Evolutionary conservation across 2,888 invertebrate genomes (phyloP), one percentile per base, ranked within the genome.

Genomic region (Hoplodrina blanda): DNA sequence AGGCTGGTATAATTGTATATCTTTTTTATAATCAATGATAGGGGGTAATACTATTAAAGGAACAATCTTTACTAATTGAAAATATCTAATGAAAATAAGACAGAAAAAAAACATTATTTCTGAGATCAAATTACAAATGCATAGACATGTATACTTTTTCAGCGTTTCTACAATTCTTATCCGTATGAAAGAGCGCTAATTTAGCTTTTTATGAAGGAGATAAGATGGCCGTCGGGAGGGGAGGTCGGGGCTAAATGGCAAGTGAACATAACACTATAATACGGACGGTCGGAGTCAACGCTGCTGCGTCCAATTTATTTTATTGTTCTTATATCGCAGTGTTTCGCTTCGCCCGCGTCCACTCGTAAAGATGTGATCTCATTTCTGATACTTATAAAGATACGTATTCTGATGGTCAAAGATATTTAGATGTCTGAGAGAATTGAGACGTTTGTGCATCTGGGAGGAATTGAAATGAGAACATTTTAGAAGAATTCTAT

Each of bases 271-370:
- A 87, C 84, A 78, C 76, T 73, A 73, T 63, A 77, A 78, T 75
- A 79, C 80, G 67, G 65, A 66, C 65, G 73, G 50, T 56, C 62
- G 72, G 66, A 76, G 71, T 76, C 80, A 78, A 79, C 79, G 76
- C 64, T 77, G 85, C 85, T 84, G 69, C 76, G 89, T 89, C 89
- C 91, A 92, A 92, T 92, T 91, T 92, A 91, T 91, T 92, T 92
- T 92, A 92, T 92, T 90, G 88, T 77, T 78, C 76, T 80, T 91
- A 91, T 90, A 90, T 91, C 85, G 88, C 85, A 82, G 77, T 85
- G 84, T 85, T 82, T 73, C 81, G 69, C 68, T 70, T 64, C 65
- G 37, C 67, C 69, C 76, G 74, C 83, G 85, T 64, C 86, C 87
- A 83, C 83, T 90, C 90, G 88, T 91, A 91, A 91, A 91, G 88